These are phyloP conservation scores for Microcebus murinus DNA, from an alignment of 2,113 vertebrate genomes.

Conservation along the genomic window DNA sequence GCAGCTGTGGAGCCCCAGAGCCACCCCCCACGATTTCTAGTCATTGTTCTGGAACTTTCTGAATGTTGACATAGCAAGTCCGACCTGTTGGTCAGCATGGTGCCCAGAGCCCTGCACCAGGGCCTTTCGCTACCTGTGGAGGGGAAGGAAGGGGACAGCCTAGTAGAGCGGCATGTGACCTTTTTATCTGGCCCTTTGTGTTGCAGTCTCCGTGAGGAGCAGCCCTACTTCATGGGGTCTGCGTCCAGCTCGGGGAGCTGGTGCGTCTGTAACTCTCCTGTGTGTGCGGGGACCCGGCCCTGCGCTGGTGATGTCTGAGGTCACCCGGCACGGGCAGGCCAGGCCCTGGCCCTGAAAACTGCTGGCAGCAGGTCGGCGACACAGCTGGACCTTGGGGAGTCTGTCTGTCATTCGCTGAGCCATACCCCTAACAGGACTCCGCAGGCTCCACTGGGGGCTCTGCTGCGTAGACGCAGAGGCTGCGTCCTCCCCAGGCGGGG, in stretches of 20 bases:
- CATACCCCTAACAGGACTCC: background rate
- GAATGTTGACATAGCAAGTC: background rate
- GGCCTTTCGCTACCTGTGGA: background rate
- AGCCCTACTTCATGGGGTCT: background rate
- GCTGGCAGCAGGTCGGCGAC: background rate
- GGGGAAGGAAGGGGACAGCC: background rate
- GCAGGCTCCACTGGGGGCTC: background rate
- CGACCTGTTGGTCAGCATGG: background rate
- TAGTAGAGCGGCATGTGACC: background rate
- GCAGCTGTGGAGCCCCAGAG: background rate
- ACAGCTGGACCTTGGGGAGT: background rate
- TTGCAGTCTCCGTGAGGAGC: background rate
- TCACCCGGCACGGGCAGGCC: background rate
- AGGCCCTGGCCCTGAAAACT: background rate
- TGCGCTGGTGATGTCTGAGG: background rate
- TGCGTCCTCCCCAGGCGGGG: background rate
- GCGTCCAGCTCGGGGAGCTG: rapidly evolving
- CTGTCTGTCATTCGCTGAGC: background rate
- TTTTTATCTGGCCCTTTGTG: background rate
- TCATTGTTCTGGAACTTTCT: slow-evolving; percentile 24
- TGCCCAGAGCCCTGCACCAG: background rate
- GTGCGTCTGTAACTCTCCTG: rapidly evolving
- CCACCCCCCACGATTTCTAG: background rate
- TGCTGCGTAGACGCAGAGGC: background rate
- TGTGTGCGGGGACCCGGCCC: rapidly evolving